Evolutionary conservation across 2,888 invertebrate species (phyloP).

Genomic region (Cryptophagus acutangulus): DNA sequence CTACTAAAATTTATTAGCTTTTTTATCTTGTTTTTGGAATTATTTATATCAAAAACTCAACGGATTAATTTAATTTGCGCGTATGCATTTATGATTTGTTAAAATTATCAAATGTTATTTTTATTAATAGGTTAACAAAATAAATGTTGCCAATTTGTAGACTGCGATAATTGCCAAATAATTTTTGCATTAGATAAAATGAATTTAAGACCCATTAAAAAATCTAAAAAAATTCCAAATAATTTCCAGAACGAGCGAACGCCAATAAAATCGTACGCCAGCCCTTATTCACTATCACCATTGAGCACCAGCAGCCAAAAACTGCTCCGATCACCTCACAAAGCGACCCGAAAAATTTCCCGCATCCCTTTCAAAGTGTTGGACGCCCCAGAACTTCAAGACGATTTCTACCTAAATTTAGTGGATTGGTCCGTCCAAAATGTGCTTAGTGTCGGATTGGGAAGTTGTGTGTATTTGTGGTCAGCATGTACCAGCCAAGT

Average conservation of each 20-base stretch:
- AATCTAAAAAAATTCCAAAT: too few relatives aligned
- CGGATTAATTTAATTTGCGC: too few relatives aligned
- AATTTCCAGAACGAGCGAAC: constrained; percentile 63
- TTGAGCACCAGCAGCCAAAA: constrained; percentile 94
- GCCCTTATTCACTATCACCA: constrained; percentile 91
- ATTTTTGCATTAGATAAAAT: too few relatives aligned
- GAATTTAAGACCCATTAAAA: too few relatives aligned
- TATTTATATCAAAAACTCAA: too few relatives aligned
- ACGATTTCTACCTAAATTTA: constrained; percentile 97
- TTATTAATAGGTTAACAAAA: too few relatives aligned
- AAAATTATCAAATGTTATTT: too few relatives aligned
- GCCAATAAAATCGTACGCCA: constrained; percentile 65
- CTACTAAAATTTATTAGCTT: too few relatives aligned
- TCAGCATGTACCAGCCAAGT: constrained; percentile 98
- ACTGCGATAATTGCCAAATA: too few relatives aligned
- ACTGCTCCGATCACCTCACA: constrained; percentile 87
- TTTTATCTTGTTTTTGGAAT: too few relatives aligned
- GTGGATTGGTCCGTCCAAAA: constrained; percentile 99
- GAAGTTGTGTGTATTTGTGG: constrained; percentile 98
- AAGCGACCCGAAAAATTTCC: constrained; percentile 97
- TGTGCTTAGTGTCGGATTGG: constrained; percentile 94
- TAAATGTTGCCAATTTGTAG: too few relatives aligned
- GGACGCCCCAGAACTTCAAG: constrained; percentile 94
- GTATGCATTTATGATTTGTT: too few relatives aligned
- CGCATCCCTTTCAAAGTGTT: constrained; percentile 97